These are phyloP conservation scores for Dicroscelio sp. DNA, from an alignment of 2,888 invertebrate genomes.

Conservation along the genomic window DNA sequence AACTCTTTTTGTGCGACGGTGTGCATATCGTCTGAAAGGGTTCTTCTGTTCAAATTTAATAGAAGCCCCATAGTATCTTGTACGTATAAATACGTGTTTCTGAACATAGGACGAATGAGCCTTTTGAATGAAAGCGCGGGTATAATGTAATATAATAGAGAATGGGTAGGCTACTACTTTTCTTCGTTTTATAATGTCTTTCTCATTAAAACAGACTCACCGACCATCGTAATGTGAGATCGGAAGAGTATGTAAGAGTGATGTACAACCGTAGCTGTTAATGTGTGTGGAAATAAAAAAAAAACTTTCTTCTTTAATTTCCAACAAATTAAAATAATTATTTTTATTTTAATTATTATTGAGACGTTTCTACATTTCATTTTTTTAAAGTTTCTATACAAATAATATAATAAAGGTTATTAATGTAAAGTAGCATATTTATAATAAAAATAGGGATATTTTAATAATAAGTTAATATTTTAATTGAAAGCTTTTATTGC, in stretches of 20 bases:
- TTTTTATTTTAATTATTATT: too few species aligned
- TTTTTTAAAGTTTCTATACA: too few species aligned
- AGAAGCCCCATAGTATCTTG: conserved; percentile 83
- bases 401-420: too few species aligned
- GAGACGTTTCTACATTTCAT: too few species aligned
- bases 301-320: too few species aligned
- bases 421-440: too few species aligned
- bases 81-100: conserved; percentile 80
- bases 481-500: too few species aligned
- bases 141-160: conserved; percentile 82
- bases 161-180: conserved; percentile 80
- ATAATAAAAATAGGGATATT: too few species aligned
- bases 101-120: conserved; percentile 76
- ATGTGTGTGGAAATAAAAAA: not conserved
- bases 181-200: conserved; percentile 69
- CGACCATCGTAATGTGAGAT: conserved; percentile 64
- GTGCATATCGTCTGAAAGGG: conserved; percentile 79
- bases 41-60: conserved; percentile 81
- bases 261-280: conserved; percentile 12
- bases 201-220: conserved; percentile 76
- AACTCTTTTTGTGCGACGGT: conserved; percentile 76
- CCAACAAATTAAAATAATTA: too few species aligned
- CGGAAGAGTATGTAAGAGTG: conserved; percentile 12
- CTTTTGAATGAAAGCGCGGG: conserved; percentile 80
- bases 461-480: too few species aligned